Evolutionary conservation across 2,797 vertebrate genomes (phyloP).

Genomic region (Micromesistius poutassou): DNA sequence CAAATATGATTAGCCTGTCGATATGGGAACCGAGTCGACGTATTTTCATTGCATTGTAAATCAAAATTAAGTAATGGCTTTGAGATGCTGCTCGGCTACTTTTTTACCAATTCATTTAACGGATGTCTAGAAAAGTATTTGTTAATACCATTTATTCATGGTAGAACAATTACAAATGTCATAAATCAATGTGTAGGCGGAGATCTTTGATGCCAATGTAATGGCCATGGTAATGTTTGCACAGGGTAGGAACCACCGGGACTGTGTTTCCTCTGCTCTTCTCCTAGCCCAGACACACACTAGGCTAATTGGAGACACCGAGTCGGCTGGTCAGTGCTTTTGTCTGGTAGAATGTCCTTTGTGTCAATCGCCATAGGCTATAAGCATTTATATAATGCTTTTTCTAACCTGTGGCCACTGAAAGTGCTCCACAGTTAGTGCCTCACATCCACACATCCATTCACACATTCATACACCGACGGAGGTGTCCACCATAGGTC

Average conservation of each 20-base stretch:
- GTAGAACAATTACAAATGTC: not conserved
- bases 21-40: no score
- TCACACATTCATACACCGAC: no score
- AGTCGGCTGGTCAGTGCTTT: not conserved
- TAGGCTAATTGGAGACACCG: not conserved
- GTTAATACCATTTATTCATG: not conserved
- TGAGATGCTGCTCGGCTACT: not conserved
- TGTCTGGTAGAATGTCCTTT: not conserved
- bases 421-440: not conserved
- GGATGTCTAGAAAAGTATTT: not conserved
- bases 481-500: no score
- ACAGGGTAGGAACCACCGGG: not conserved
- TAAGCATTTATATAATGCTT: not conserved
- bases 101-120: not conserved
- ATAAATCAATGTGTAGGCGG: not conserved
- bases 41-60: no score
- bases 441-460: no score
- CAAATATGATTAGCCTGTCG: no score
- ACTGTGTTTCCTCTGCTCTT: not conserved
- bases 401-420: not conserved
- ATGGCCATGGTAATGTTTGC: not conserved
- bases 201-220: not conserved
- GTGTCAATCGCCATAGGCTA: not conserved
- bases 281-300: not conserved
- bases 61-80: no score